Base-by-base conservation (phyloP, 2,113 vertebrate genomes). In the Coracopsis vasa region DNA sequence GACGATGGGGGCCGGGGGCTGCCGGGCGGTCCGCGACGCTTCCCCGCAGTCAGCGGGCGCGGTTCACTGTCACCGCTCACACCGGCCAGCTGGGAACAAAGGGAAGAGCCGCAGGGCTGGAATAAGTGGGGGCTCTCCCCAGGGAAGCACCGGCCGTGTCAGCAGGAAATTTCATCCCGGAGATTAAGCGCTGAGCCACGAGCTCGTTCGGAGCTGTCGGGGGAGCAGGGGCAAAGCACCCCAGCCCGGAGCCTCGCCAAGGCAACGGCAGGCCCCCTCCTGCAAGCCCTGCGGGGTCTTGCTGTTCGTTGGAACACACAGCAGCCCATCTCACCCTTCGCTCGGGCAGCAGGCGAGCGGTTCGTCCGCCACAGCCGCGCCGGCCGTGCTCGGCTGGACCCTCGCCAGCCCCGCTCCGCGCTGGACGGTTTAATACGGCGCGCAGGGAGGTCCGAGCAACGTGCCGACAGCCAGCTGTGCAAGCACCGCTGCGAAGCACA, bases 131-230 rank as follows among this genome's bases (percentile, higher is more conserved):
- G 71, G 80, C 80, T 94, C 58, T 80, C 39, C 51, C 61, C 3
- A 8, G 74, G 33, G 45, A 78, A 62, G 54, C 65, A 84, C 37
- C 1, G 19, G 79, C 82, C 24, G 23, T 20, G 93, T 95, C 96
- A 95, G 92, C 91, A 94, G 93, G 86, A 95, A 70, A 69, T 92
- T 88, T 95, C 95, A 95, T 95, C 82, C 93, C 23, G 4, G 86
- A 93, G 94, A 95, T 96, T 92, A 96, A 92, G 67, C 45, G 70
- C 39, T 90, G 87, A 95, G 87, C 84, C 58, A 48, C 10, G 4
- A 42, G 73, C 66, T 64, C 8, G 10, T 53, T 79, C 8, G 42
- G 45, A 50, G 62, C 72, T 24, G 51, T 50, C 66, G 31, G 2
- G 24, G 31, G 37, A 62, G 74, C 4, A 2, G 42, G 14, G 29